These are phyloP conservation scores for Limnephilus lunatus DNA, from an alignment of 2,888 invertebrate genomes.

Conservation along the genomic window DNA sequence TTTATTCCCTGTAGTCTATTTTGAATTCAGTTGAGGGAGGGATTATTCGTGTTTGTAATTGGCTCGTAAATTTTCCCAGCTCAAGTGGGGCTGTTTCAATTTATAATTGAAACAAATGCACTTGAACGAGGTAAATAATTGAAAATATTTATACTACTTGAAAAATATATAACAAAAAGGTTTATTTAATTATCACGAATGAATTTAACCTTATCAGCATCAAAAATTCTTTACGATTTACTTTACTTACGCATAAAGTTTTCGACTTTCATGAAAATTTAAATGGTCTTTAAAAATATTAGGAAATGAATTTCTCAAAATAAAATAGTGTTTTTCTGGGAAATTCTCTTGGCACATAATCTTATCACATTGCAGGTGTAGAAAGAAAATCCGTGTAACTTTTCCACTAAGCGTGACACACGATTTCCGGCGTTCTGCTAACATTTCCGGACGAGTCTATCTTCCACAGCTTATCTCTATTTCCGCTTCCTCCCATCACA, in stretches of 20 bases:
- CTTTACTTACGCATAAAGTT: background rate
- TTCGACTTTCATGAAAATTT: background rate
- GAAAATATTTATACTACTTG: background rate
- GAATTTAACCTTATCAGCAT: background rate
- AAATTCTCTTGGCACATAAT: background rate
- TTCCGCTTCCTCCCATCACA: conserved; percentile 60
- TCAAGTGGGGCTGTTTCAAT: conserved; percentile 8
- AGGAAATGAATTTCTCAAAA: background rate
- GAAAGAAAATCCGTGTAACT: conserved; percentile 50
- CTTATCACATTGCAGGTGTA: background rate
- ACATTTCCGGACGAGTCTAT: conserved; percentile 60
- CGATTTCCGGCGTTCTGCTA: conserved; percentile 63
- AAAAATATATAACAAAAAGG: background rate
- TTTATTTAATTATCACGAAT: background rate
- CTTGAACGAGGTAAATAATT: background rate
- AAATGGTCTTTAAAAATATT: background rate
- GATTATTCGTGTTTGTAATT: conserved; percentile 60
- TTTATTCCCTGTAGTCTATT: conserved; percentile 38
- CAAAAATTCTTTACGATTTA: background rate
- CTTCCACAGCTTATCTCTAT: conserved; percentile 60
- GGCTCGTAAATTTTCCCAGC: conserved; percentile 59
- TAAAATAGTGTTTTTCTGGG: background rate
- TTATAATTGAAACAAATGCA: conserved; percentile 31
- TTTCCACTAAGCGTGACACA: conserved; percentile 60
- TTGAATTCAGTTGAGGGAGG: conserved; percentile 31